Evolutionary conservation across 2,797 vertebrate genomes (phyloP).

Genomic region (Helicolenus hilgendorfi): DNA sequence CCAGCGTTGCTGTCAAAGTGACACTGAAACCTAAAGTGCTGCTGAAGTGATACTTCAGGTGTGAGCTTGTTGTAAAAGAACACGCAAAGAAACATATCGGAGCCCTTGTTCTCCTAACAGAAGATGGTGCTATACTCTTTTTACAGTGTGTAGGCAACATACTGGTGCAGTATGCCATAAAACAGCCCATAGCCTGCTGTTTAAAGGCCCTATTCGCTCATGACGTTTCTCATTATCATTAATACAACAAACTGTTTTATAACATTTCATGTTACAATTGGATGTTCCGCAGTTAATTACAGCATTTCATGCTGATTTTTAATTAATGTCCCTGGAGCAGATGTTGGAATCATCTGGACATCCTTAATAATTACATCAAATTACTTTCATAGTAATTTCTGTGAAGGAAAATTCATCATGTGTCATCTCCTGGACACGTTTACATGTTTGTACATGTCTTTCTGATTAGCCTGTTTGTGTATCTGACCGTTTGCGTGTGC

Average conservation of each 20-base stretch:
- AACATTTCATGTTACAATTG: not conserved
- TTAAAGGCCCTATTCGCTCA: not conserved
- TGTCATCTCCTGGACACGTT: not conserved
- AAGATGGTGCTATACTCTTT: slow-evolving; percentile 17
- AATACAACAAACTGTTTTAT: not conserved
- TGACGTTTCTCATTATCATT: not conserved
- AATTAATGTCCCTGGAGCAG: not conserved
- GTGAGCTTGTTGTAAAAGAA: not conserved
- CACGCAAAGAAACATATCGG: not conserved
- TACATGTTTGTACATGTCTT: not conserved
- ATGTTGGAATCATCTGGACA: not conserved
- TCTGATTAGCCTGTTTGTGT: not conserved
- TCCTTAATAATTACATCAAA: not conserved
- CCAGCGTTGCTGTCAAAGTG: not conserved
- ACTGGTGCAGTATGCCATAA: not conserved
- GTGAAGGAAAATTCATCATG: not conserved
- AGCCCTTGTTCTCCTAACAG: not conserved
- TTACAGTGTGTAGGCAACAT: not conserved
- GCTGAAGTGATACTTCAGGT: not conserved
- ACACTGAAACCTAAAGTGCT: not conserved
- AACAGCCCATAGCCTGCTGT: not conserved
- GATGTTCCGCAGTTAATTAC: not conserved
- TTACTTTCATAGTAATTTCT: not conserved
- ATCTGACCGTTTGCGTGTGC: not conserved
- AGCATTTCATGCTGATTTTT: not conserved